Conservation (phyloP, 2,888 invertebrate species). For the Pemphredon lugubris region DNA sequence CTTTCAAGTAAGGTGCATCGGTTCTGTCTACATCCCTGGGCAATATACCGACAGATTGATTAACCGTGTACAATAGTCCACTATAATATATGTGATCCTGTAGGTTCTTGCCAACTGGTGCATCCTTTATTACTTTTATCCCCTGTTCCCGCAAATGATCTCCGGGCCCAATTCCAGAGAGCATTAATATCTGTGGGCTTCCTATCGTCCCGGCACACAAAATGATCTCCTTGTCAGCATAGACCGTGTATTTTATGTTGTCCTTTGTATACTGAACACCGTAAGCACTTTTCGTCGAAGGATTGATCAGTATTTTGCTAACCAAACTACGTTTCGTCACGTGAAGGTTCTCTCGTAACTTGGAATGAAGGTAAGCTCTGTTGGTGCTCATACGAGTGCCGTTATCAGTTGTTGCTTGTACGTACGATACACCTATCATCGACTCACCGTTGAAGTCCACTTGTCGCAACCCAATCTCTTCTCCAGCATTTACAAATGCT, state of each 20-base stretch:
- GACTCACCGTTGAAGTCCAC: slow-evolving; percentile 85
- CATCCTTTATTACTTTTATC: not conserved
- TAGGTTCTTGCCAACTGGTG: slow-evolving; percentile 21
- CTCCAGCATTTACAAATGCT: slow-evolving; percentile 85
- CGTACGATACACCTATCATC: slow-evolving; percentile 84
- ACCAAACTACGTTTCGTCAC: slow-evolving; percentile 85
- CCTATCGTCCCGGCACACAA: slow-evolving; percentile 14
- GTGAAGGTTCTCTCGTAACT: slow-evolving; percentile 85
- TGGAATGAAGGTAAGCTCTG: slow-evolving; percentile 86
- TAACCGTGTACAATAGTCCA: slow-evolving; percentile 70
- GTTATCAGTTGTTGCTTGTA: slow-evolving; percentile 85
- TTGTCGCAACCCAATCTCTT: slow-evolving; percentile 84
- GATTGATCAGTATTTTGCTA: slow-evolving; percentile 83
- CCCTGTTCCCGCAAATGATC: slow-evolving; percentile 10
- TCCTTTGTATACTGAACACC: no score
- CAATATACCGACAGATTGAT: slow-evolving; percentile 67
- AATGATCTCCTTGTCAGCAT: slow-evolving; percentile 27
- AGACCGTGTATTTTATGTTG: no score
- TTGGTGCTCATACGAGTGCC: slow-evolving; percentile 87
- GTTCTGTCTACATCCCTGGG: slow-evolving; percentile 40
- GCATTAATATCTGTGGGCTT: slow-evolving; percentile 27
- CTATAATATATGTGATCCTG: slow-evolving; percentile 4
- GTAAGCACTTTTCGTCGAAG: no score
- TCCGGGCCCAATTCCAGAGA: slow-evolving; percentile 32
- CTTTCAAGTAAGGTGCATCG: slow-evolving; percentile 74